phyloP scores from a whole-genome alignment of 1,140 invertebrate genomes.

The Drepana arcuata region DNA sequence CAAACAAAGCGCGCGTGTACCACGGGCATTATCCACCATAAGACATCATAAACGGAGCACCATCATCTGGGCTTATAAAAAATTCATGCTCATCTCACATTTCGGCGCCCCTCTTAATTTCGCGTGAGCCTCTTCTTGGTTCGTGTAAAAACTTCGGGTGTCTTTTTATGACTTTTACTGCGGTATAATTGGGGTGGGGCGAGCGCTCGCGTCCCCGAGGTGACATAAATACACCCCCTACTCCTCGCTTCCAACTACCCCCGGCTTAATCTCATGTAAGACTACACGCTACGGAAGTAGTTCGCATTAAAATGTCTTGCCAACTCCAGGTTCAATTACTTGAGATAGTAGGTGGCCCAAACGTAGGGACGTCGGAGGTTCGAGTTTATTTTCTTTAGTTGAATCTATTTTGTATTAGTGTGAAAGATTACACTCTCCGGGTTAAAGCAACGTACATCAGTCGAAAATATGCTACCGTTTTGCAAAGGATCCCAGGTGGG shows the following conservation, averaged over 20 bases:
- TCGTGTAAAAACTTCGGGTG: slow-evolving; percentile 71
- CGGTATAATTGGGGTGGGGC: slow-evolving; percentile 70
- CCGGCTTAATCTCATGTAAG: slow-evolving; percentile 63
- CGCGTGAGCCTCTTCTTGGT: slow-evolving; percentile 65
- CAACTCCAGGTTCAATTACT: slow-evolving; percentile 25
- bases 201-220: slow-evolving; percentile 63
- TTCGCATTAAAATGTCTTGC: slow-evolving; percentile 44
- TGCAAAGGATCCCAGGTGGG: slow-evolving; percentile 30
- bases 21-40: slow-evolving; percentile 59
- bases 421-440: too few species aligned
- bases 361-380: too few species aligned
- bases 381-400: too few species aligned
- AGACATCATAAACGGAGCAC: slow-evolving; percentile 68
- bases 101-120: slow-evolving; percentile 71
- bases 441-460: too few species aligned
- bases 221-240: slow-evolving; percentile 67
- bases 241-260: slow-evolving; percentile 46
- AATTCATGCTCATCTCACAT: slow-evolving; percentile 71
- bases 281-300: slow-evolving; percentile 46
- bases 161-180: slow-evolving; percentile 72
- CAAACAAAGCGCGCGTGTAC: slow-evolving; percentile 53
- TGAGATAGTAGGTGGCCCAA: background rate
- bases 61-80: slow-evolving; percentile 70
- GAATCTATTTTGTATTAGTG: too few species aligned
- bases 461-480: too few species aligned